Evolutionary conservation across 2,888 invertebrate species (phyloP).

Genomic region (Eudasyphora cyanicolor): DNA sequence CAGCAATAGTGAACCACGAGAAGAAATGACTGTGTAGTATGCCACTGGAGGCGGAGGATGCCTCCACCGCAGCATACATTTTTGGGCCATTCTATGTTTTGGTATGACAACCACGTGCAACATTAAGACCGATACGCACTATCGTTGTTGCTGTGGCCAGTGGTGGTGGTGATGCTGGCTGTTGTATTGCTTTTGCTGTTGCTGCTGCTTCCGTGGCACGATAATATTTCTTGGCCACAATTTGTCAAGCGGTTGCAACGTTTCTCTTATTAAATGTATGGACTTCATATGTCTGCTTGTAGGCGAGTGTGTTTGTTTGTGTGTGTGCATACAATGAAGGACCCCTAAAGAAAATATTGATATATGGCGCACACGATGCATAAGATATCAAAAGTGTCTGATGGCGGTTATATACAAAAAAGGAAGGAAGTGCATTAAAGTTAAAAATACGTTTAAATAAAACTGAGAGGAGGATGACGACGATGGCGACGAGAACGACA

Average conservation of each 20-base stretch:
- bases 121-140: slow-evolving; percentile 45
- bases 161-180: not conserved
- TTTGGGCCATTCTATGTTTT: slow-evolving; percentile 31
- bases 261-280: slow-evolving; percentile 33
- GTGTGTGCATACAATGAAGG: not conserved
- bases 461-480: too few relatives aligned
- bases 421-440: slow-evolving; percentile 11
- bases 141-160: slow-evolving; percentile 5
- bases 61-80: too few relatives aligned
- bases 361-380: not conserved
- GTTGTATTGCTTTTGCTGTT: not conserved
- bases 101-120: slow-evolving; percentile 51
- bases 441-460: not conserved
- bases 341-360: slow-evolving; percentile 11
- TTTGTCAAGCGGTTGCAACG: slow-evolving; percentile 53
- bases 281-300: too few relatives aligned
- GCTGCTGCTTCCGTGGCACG: slow-evolving; percentile 20
- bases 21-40: not conserved
- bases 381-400: slow-evolving; percentile 15
- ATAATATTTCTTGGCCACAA: slow-evolving; percentile 56
- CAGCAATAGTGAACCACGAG: not conserved
- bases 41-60: not conserved
- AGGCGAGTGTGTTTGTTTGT: not conserved
- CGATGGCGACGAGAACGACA: too few relatives aligned
- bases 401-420: not conserved